Evolutionary conservation across 2,888 invertebrate species (phyloP).

Genomic region (Xanthia icteritia): DNA sequence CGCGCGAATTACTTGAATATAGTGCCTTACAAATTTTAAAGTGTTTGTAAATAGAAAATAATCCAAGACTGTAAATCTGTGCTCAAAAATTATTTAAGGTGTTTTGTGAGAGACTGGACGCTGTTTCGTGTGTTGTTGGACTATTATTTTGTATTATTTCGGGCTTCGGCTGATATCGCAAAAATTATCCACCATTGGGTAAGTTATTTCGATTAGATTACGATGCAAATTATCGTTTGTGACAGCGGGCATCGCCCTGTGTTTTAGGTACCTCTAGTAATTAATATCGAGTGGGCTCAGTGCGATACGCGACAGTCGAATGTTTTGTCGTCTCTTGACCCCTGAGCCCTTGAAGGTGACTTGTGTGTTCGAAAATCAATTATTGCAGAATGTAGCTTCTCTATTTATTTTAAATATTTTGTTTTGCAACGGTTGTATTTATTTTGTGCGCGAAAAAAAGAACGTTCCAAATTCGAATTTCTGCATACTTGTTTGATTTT

Average conservation of each 20-base stretch:
- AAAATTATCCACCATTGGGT: constrained; percentile 90
- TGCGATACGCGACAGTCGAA: constrained; percentile 74
- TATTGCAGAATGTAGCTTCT: constrained; percentile 55
- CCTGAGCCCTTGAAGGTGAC: constrained; percentile 69
- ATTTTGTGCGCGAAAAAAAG: constrained; percentile 52
- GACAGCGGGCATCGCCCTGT: constrained; percentile 76
- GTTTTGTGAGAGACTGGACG: constrained; percentile 85
- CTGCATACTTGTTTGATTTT: not conserved
- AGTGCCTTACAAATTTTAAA: constrained; percentile 80
- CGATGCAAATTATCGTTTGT: constrained; percentile 87
- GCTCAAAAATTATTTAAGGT: constrained; percentile 80
- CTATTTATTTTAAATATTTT: constrained; percentile 14
- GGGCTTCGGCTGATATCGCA: constrained; percentile 84
- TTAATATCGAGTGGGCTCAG: constrained; percentile 76
- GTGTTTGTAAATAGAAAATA: constrained; percentile 72
- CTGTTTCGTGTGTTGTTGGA: constrained; percentile 78
- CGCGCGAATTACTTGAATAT: constrained; percentile 78
- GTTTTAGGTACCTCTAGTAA: constrained; percentile 74
- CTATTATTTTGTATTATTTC: constrained; percentile 78
- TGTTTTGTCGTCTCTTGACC: constrained; percentile 76
- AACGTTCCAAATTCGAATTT: not conserved
- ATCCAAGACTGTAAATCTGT: constrained; percentile 81
- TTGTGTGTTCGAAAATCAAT: constrained; percentile 59
- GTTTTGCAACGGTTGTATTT: not conserved
- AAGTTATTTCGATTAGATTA: constrained; percentile 89